Conservation (phyloP, 2,888 invertebrate genomes). For the Pterostichus madidus region DNA sequence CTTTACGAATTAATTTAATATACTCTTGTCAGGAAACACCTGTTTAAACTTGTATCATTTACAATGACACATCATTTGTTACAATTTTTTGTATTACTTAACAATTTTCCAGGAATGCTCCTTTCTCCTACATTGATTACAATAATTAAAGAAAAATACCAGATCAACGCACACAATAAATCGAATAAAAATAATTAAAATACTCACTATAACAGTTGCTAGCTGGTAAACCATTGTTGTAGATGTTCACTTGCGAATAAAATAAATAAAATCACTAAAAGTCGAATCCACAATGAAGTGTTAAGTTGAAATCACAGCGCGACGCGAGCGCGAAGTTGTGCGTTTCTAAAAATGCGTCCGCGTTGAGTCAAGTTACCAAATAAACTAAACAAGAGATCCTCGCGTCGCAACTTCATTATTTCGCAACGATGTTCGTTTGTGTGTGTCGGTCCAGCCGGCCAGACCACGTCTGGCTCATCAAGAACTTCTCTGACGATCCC, state of each 20-base stretch:
- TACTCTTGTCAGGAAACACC: no score
- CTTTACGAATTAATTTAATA: no score
- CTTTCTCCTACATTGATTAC: no score
- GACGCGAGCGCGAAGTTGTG: slow-evolving; percentile 40
- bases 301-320: slow-evolving; percentile 43
- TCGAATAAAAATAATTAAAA: slow-evolving; percentile 12
- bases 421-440: slow-evolving; percentile 72
- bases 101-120: no score
- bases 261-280: slow-evolving; percentile 25
- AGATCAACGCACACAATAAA: no score
- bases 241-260: neutral
- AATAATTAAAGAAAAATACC: no score
- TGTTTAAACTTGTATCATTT: no score
- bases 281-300: slow-evolving; percentile 16
- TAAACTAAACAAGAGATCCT: slow-evolving; percentile 74
- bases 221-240: slow-evolving; percentile 27
- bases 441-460: slow-evolving; percentile 52
- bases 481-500: slow-evolving; percentile 9
- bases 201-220: slow-evolving; percentile 45
- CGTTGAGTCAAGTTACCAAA: slow-evolving; percentile 75
- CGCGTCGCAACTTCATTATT: slow-evolving; percentile 74
- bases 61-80: no score
- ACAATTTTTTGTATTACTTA: no score
- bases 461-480: slow-evolving; percentile 23
- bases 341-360: slow-evolving; percentile 73